Base-by-base conservation (phyloP, 2,797 vertebrate species). In the Galagoides demidoff region DNA sequence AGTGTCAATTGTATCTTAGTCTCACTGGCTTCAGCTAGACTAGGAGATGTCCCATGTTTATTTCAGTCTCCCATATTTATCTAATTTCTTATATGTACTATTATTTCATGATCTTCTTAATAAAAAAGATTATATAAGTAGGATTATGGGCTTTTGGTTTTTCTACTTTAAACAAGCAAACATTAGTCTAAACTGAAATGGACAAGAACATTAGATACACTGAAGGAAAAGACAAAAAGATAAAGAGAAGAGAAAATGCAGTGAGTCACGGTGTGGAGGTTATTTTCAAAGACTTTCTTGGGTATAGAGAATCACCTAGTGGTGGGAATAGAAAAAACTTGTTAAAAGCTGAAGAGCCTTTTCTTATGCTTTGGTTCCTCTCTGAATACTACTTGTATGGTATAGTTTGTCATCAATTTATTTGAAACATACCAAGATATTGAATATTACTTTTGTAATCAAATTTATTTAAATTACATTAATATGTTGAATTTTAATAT, bases 271-370 rank as follows among this genome's bases (percentile, higher is more conserved):
- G 12, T 8, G 1, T 2, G 61, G 11, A 71, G 73, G 9, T 20
- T 61, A 25, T 16, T 77, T 79, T 78, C 78, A 13, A 22, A 86
- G 94, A 87, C 68, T 87, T 98, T 89, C 37, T 84, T 68, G 90
- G 94, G 95, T 55, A 37, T 86, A 97, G 98, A 97, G 97, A 79
- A 97, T 96, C 98, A 95, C 97, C 98, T 98, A 97, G 97, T 97
- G 98, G 97, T 84, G 55, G 49, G 34, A 96, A 39, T 3, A 89
- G 95, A 92, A 95, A 97, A 84, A 14, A 3, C 71, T 45, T 79
- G 55, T 63, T n/a, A 29, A 64, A 91, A 90, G 82, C 79, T 81
- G 84, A 87, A 68, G 84, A n/a, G 61, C 49, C 27, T 25, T 23
- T 9, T 6, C 13, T 22, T 76, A 29, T 29, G 34, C 20, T 95